Evolutionary conservation across 1,140 invertebrate species (phyloP).

Genomic region (Dreissena rostriformis): DNA sequence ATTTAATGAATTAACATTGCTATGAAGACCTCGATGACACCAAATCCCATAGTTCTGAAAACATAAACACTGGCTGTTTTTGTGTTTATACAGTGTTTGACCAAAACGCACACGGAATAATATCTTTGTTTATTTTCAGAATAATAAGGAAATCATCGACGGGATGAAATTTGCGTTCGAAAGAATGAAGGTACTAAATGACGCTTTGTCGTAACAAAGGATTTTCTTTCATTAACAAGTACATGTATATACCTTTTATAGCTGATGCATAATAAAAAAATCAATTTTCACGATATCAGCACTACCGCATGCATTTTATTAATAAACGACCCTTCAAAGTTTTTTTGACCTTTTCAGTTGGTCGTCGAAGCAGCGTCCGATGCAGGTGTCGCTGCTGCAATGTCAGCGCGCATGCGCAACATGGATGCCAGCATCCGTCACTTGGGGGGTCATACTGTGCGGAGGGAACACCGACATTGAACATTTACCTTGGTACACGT

Average conservation of each 20-base stretch:
- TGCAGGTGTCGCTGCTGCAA: slow-evolving; percentile 67
- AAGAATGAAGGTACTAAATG: slow-evolving; percentile 79
- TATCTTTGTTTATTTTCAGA: slow-evolving; percentile 65
- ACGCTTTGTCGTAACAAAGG: not conserved
- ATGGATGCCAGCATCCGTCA: slow-evolving; percentile 68
- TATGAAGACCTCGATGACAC: not conserved
- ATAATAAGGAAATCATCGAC: slow-evolving; percentile 80
- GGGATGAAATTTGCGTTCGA: slow-evolving; percentile 81
- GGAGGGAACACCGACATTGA: slow-evolving; percentile 78
- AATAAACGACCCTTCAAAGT: not conserved
- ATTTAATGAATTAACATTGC: not conserved
- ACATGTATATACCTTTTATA: too few relatives aligned
- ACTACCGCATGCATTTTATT: too few relatives aligned
- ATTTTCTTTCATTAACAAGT: too few relatives aligned
- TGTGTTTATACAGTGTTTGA: too few relatives aligned
- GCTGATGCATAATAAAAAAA: too few relatives aligned
- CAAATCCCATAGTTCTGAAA: not conserved
- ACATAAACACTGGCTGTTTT: slow-evolving; percentile 8
- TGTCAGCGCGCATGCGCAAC: slow-evolving; percentile 61
- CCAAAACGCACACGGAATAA: too few relatives aligned
- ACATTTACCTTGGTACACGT: slow-evolving; percentile 70
- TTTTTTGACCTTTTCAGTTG: slow-evolving; percentile 62
- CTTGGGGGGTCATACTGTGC: slow-evolving; percentile 76
- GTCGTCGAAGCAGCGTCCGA: slow-evolving; percentile 73
- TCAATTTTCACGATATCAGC: too few relatives aligned